Base-by-base conservation (phyloP, 2,888 invertebrate species). In the Perdita meconis region DNA sequence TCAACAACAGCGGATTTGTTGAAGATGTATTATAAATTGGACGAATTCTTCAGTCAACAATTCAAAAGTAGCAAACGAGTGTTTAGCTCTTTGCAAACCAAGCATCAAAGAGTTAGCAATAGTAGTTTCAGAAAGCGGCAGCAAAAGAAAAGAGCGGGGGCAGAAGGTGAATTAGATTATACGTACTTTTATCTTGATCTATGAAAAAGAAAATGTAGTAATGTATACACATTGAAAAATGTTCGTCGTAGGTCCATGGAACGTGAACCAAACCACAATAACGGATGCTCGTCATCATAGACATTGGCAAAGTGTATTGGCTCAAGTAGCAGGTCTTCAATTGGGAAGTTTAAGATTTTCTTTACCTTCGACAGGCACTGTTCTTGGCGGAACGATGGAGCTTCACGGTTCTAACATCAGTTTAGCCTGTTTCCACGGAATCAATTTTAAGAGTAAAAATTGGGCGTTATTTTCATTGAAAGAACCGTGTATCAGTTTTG, bases 21-120 rank as follows among this genome's bases (percentile, higher is more conserved):
- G 59, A 99, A 99, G 93, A 99, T 99, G 97, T 98, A 97, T 91
- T 96, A 97, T 82, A 99, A 99, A 90, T 94, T 99, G 40, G 98
- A 98, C 88, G 98, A 99, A 93, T 99, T 99, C 94, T 99, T 99
- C 93, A 96, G 97, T 78, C 98, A 98, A 92, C 99, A 99, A 93
- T 98, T 99, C 92, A 98, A 98, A 92, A 98, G 97, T 84, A 97
- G 98, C 91, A 98, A 97, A 92, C 94, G 98, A 1, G 98, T 98
- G 3, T 97, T 98, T 91, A 96, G 96, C 78, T 96, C 95, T 44
- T 89, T 95, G 81, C 95, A 93, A 90, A 94, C 95, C 1, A 93
- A 94, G 38, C 90, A 92, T 61, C 92, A 92, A 69, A 88, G 88
- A 55, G 85, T 87, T 4, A 88, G 71, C 44, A 92, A 88, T 26